A percentile compares a stretch with the other conserved stretches of the same genome.
Evolutionary conservation across 1,140 invertebrate genomes (phyloP).

Genomic region (Pachyrhynchus sulphureomaculatus): DNA sequence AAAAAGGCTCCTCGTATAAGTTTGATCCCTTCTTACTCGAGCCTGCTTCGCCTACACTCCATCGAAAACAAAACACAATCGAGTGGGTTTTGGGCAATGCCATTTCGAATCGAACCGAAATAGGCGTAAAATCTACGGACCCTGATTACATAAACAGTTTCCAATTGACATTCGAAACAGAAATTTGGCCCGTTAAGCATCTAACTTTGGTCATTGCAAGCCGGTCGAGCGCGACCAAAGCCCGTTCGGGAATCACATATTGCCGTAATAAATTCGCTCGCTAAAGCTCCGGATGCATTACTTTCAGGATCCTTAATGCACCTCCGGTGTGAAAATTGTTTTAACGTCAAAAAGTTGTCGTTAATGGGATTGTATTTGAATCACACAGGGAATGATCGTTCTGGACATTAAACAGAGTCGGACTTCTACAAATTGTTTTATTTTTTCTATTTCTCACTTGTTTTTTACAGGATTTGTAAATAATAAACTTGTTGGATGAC

Average conservation of each 20-base stretch:
- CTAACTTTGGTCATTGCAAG: constrained; percentile 33
- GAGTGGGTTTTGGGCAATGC: constrained; percentile 16
- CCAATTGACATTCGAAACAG: constrained; percentile 38
- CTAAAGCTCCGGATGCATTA: constrained; percentile 38
- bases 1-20: no score
- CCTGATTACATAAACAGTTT: constrained; percentile 41
- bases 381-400: neutral
- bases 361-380: neutral
- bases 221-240: constrained; percentile 36
- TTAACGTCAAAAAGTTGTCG: neutral
- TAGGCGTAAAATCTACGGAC: constrained; percentile 37
- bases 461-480: no score
- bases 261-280: constrained; percentile 29
- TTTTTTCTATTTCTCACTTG: no score
- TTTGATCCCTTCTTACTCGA: no score
- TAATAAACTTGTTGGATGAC: no score
- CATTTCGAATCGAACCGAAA: constrained; percentile 24
- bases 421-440: no score
- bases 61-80: constrained; percentile 1
- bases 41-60: no score
- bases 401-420: no score
- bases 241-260: constrained; percentile 37
- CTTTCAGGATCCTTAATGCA: constrained; percentile 24
- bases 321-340: constrained; percentile 12
- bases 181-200: constrained; percentile 34